phyloP scores from a whole-genome alignment of 1,140 invertebrate genomes.

The Brachionus manjavacas region DNA sequence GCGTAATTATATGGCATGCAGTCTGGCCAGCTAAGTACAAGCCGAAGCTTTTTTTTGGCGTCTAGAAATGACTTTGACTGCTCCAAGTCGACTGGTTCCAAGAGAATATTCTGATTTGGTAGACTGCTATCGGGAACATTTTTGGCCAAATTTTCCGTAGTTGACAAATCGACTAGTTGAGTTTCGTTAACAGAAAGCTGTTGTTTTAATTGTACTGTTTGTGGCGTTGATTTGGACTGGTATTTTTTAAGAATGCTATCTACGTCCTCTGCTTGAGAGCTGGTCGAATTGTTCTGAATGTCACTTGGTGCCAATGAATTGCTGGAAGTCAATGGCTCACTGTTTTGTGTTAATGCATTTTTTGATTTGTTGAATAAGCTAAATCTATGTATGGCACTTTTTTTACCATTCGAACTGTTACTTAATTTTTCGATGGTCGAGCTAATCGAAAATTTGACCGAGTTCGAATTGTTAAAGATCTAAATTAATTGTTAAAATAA shows the following conservation, averaged over 20 bases:
- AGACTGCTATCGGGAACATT: slow-evolving; percentile 48
- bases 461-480: slow-evolving; percentile 21
- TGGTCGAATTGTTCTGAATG: not conserved
- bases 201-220: not conserved
- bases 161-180: slow-evolving; percentile 46
- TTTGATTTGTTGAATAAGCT: not conserved
- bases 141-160: slow-evolving; percentile 39
- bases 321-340: not conserved
- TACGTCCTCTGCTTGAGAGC: slow-evolving; percentile 41
- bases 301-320: not conserved
- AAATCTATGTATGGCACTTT: not conserved
- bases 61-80: slow-evolving; percentile 68
- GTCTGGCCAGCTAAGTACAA: slow-evolving; percentile 73
- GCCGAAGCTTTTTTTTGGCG: slow-evolving; percentile 83
- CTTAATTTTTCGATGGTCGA: slow-evolving; percentile 23
- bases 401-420: not conserved
- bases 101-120: slow-evolving; percentile 60
- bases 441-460: not conserved
- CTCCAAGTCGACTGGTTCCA: slow-evolving; percentile 65
- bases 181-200: slow-evolving; percentile 3
- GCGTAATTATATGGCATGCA: slow-evolving; percentile 43
- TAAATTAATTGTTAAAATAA: not conserved
- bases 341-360: not conserved
- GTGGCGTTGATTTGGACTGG: not conserved
- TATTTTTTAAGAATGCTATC: slow-evolving; percentile 43